Percentiles rank a stretch among this genome's conserved stretches.
Evolutionary conservation across 2,797 vertebrate species (phyloP).

Genomic region (Microctenopoma stevenorrisi): DNA sequence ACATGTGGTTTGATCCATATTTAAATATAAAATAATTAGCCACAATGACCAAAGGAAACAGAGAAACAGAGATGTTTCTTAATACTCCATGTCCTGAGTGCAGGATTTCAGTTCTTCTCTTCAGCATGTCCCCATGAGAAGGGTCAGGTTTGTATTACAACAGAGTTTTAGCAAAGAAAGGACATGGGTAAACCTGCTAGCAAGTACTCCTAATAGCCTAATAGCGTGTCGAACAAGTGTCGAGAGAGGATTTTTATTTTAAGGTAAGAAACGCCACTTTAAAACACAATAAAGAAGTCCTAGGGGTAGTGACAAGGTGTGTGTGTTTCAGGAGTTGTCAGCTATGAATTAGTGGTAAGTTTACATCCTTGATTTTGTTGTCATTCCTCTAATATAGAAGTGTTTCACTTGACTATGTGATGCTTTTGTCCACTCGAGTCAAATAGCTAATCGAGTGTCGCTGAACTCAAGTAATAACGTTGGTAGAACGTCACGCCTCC

Average conservation of each 20-base stretch:
- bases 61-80: background rate
- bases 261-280: slow-evolving; percentile 30
- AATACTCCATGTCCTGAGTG: background rate
- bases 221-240: slow-evolving; percentile 18
- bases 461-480: background rate
- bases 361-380: slow-evolving; percentile 13
- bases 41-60: background rate
- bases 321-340: slow-evolving; percentile 34
- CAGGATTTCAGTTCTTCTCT: background rate
- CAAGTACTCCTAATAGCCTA: background rate
- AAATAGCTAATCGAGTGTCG: background rate
- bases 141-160: slow-evolving; percentile 8
- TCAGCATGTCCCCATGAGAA: slow-evolving; percentile 9
- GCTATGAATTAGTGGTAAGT: slow-evolving; percentile 34
- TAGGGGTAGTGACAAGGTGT: background rate
- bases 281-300: slow-evolving; percentile 31
- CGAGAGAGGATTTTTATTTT: background rate
- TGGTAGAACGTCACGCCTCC: background rate
- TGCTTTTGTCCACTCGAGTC: background rate
- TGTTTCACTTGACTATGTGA: background rate
- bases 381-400: background rate
- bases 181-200: slow-evolving; percentile 11
- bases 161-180: background rate
- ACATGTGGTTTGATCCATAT: background rate
- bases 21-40: background rate